Conservation (phyloP, 92 coral and sea anemone genomes). For the Pocillopora grandis region DNA sequence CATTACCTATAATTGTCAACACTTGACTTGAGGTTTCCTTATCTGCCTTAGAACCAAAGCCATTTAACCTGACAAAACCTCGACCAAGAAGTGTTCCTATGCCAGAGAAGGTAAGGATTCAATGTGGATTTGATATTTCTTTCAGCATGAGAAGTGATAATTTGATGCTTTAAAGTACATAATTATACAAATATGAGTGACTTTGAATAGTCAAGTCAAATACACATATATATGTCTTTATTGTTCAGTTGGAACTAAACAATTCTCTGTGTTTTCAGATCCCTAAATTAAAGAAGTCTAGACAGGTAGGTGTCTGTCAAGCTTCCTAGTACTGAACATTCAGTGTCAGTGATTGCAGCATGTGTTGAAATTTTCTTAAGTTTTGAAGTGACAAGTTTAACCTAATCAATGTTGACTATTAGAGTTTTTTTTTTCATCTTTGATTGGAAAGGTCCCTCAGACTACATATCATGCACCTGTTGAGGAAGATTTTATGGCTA, state of each 20-base stretch:
- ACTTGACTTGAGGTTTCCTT: background rate
- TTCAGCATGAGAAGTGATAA: background rate
- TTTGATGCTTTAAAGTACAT: background rate
- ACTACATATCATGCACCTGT: constrained; percentile 89
- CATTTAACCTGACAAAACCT: constrained; percentile 92
- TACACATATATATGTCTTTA: background rate
- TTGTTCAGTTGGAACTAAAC: background rate
- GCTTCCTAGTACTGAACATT: too few relatives aligned
- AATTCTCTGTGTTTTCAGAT: constrained; percentile 54
- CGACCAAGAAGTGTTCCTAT: constrained; percentile 92
- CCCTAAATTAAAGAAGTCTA: constrained; percentile 78
- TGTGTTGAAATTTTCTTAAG: too few relatives aligned
- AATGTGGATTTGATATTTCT: too few relatives aligned
- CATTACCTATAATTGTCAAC: too few relatives aligned
- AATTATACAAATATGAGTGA: too few relatives aligned
- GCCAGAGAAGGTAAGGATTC: constrained; percentile 79
- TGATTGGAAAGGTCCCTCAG: constrained; percentile 75
- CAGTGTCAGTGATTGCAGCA: too few relatives aligned
- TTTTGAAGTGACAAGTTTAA: background rate
- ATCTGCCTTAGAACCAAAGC: constrained; percentile 74
- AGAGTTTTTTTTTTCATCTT: background rate
- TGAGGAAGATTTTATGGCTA: constrained; percentile 74
- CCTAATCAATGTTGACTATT: background rate
- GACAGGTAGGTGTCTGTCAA: constrained; percentile 70
- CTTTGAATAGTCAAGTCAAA: too few relatives aligned